Evolutionary conservation across 2,797 vertebrate genomes (phyloP), one percentile per base, ranked within the genome.

Genomic region (Threskiornis aethiopicus): DNA sequence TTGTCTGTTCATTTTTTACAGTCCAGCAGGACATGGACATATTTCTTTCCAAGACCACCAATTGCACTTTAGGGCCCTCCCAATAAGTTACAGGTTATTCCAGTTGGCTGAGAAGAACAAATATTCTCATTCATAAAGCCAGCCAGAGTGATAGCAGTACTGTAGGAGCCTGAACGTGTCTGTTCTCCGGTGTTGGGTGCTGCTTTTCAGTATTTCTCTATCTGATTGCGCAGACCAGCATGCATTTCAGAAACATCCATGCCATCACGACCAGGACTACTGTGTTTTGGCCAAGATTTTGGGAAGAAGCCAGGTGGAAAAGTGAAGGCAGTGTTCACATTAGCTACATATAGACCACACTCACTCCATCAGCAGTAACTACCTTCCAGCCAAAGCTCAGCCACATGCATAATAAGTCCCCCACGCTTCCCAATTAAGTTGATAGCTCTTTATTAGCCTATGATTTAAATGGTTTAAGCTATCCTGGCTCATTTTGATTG

Each of bases 391-490:
- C 21, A 19, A 15, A n/a, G 55, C 55, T 81, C 22, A 71, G 46
- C 16, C 54, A 19, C 2, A 6, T 1, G 2, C 6, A 15, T 35
- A 52, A 42, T 13, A 21, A 75, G 64, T 19, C 29, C 62, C 49
- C 21, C 10, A 1, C 0, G 1, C 51, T 49, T 41, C 75, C 69
- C 26, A 21, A 18, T 9, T 16, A 35, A 10, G 2, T 5, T 2
- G 1, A 12, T 18, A 22, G 21, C 41, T 58, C 31, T 61, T 81
- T 7, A 31, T 77, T 57, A 83, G 39, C 9, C 58, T n/a, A 4
- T 2, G 17, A 44, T 61, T 79, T 44, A 20, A 54, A 5, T 8
- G 11, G 6, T 19, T 70, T 12, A 49, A 73, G 46, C 44, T 21
- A 2, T 8, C 31, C 33, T 67, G 76, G 71, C 64, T 90, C 6